Evolutionary conservation across 2,888 invertebrate species (phyloP), one percentile per base, ranked within the genome.

Genomic region (Stenodema calcarata): DNA sequence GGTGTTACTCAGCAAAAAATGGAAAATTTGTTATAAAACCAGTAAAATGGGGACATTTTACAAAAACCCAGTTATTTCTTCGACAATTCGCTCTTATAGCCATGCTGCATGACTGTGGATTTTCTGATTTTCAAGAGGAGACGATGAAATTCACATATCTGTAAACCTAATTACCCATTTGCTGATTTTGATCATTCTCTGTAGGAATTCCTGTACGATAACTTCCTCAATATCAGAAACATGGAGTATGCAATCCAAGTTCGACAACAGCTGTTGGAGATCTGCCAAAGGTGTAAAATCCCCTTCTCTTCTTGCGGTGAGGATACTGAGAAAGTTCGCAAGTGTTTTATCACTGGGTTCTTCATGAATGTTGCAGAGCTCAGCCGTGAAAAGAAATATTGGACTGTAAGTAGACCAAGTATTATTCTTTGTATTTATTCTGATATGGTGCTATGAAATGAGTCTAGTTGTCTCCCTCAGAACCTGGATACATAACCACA

Each of bases 321-420:
- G 50, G 91, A 92, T 88, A 90, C 90, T 11, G 90, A 91, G 42
- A 88, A 90, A 81, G 90, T 93, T 82, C 92, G 97, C 86, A 96
- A 96, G 91, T 96, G 97, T 91, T 91, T 98, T 42, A 90, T 97
- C 14, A 93, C 94, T 85, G 98, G 98, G 0, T 92, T 98, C 85
- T 97, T 95, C 91, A 95, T 95, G 90, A 98, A 98, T 91, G 93
- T 96, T 89, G 98, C 98, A 1, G 95, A 96, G 92, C 91, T 96
- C 28, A 94, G 95, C 89, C 93, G 93, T 82, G 95, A 95, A 89
- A 94, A 94, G 88, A 93, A 93, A 89, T 96, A 96, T 90, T 90
- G 94, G 87, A 94, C 95, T 82, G 94, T 95, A 91, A 92, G 93
- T 89, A 30, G 35, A 2, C 35, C 35, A 35, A n/a, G n/a, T n/a